Evolutionary conservation across 2,888 invertebrate species (phyloP).

Genomic region (Molanna angustata): DNA sequence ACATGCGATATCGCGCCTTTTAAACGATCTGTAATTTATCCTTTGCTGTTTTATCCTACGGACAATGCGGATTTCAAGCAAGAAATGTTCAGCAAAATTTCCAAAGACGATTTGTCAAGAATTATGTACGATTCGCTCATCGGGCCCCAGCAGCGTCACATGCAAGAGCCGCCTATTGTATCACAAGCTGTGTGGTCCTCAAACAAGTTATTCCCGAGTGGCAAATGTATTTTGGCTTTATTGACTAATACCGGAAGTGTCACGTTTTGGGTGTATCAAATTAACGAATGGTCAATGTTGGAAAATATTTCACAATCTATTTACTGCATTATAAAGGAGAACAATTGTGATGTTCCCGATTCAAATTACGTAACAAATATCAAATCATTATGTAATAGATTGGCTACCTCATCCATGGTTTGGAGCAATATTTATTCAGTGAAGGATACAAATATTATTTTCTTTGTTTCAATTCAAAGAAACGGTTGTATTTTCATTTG

Average conservation of each 20-base stretch:
- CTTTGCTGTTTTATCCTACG: conserved; percentile 14
- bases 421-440: conserved; percentile 16
- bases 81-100: background rate
- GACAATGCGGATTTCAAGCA: conserved; percentile 13
- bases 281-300: conserved; percentile 8
- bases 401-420: conserved; percentile 11
- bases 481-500: conserved; percentile 20
- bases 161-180: too few species aligned
- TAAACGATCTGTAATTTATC: conserved; percentile 16
- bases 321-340: conserved; percentile 7
- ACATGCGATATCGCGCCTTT: conserved; percentile 3
- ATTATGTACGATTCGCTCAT: conserved; percentile 13
- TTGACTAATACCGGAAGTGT: conserved; percentile 16
- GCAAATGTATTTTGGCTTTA: conserved; percentile 17
- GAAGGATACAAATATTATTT: background rate
- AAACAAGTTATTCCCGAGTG: background rate
- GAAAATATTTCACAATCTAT: conserved; percentile 18
- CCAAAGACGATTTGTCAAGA: conserved; percentile 9
- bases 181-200: conserved; percentile 20
- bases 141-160: conserved; percentile 7
- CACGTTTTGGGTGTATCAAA: conserved; percentile 17
- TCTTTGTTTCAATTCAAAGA: conserved; percentile 18
- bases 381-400: conserved; percentile 8
- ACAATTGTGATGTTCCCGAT: background rate
- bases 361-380: background rate